phyloP scores from a whole-genome alignment of 2,113 vertebrate genomes.

The Athene noctua region DNA sequence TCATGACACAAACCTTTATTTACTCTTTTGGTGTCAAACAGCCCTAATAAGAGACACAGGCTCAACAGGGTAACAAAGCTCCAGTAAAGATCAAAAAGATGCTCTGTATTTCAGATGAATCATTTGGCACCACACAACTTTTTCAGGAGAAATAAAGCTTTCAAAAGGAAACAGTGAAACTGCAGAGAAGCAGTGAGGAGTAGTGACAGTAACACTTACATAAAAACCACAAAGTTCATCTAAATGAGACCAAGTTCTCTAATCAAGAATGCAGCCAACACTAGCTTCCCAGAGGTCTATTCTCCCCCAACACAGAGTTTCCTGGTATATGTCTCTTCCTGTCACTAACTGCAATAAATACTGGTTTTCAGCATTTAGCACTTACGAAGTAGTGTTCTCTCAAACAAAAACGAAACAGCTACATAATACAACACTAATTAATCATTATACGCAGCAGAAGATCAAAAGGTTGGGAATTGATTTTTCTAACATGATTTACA shows the following conservation, averaged over 20 bases:
- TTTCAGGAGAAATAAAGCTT: neutral
- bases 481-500: neutral
- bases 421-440: neutral
- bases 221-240: neutral
- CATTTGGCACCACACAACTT: neutral
- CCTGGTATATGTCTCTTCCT: neutral
- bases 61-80: neutral
- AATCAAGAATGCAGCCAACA: neutral
- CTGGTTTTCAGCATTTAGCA: neutral
- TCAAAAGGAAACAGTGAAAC: neutral
- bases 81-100: neutral
- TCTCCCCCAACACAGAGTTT: neutral
- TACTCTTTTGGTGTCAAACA: neutral
- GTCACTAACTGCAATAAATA: neutral
- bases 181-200: neutral
- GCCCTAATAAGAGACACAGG: neutral
- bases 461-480: neutral
- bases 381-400: neutral
- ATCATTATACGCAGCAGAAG: neutral
- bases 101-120: neutral
- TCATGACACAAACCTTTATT: neutral
- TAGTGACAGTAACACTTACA: neutral
- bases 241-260: neutral
- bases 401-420: neutral
- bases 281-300: neutral